These are phyloP conservation scores for Rissa tridactyla DNA, from an alignment of 2,113 vertebrate genomes.

Conservation along the genomic window DNA sequence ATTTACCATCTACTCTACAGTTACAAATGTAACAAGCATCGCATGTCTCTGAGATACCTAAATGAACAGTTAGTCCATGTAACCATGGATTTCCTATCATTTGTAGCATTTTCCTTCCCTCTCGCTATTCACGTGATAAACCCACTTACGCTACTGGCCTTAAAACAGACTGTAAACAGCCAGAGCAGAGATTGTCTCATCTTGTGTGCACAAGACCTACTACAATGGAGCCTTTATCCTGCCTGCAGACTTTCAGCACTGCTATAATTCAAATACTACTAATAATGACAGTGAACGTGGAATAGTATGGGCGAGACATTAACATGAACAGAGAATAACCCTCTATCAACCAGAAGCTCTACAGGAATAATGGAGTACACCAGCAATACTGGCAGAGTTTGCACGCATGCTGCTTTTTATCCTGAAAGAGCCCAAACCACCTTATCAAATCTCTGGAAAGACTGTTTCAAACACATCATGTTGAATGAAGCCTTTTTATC, in stretches of 20 bases:
- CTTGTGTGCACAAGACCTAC: not conserved
- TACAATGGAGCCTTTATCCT: constrained; percentile 44
- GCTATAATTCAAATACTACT: constrained; percentile 26
- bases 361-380: not conserved
- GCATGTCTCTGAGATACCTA: not conserved
- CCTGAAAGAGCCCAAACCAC: not conserved
- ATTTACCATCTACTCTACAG: not conserved
- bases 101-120: not conserved
- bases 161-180: constrained; percentile 20
- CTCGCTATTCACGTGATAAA: not conserved
- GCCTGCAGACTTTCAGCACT: constrained; percentile 32
- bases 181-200: not conserved
- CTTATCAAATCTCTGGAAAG: not conserved
- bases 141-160: not conserved
- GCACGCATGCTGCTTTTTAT: not conserved
- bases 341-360: not conserved
- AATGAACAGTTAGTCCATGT: not conserved
- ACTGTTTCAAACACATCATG: not conserved
- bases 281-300: not conserved
- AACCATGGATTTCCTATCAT: not conserved
- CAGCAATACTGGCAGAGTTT: not conserved
- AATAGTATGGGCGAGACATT: not conserved
- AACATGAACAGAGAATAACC: not conserved
- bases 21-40: not conserved
- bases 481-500: not conserved